Evolutionary conservation across 1,140 invertebrate genomes (phyloP).

Genomic region (Drosophila obscura): DNA sequence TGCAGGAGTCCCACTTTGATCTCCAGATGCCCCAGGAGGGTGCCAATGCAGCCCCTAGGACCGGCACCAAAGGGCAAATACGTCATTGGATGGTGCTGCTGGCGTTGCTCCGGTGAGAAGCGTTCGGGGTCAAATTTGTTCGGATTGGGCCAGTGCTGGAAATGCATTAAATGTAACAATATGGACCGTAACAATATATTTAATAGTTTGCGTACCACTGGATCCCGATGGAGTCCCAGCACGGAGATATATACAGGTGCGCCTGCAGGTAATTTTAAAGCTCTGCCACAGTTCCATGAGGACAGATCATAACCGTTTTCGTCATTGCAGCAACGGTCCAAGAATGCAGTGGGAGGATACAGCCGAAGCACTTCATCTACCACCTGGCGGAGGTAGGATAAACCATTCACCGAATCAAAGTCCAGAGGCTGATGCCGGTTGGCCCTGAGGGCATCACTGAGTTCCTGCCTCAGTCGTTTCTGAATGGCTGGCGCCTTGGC

Average conservation of each 20-base stretch:
- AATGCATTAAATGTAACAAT: slow-evolving; percentile 82
- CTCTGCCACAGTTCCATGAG: slow-evolving; percentile 71
- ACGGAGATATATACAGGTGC: slow-evolving; percentile 75
- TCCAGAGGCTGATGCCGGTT: slow-evolving; percentile 63
- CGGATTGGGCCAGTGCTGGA: slow-evolving; percentile 82
- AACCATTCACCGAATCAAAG: slow-evolving; percentile 83
- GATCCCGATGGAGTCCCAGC: slow-evolving; percentile 70
- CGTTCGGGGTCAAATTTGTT: slow-evolving; percentile 85
- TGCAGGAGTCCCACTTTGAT: slow-evolving; percentile 87
- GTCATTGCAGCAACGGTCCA: slow-evolving; percentile 84
- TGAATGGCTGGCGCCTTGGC: slow-evolving; percentile 83
- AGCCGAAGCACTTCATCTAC: slow-evolving; percentile 85
- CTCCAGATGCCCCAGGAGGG: slow-evolving; percentile 87
- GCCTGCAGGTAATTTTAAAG: slow-evolving; percentile 44
- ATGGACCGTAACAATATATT: no score
- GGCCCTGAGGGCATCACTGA: slow-evolving; percentile 66
- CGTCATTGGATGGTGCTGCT: slow-evolving; percentile 71
- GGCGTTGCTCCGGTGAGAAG: slow-evolving; percentile 83
- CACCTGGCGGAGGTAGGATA: slow-evolving; percentile 84
- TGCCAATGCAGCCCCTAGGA: slow-evolving; percentile 85
- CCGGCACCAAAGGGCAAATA: slow-evolving; percentile 84
- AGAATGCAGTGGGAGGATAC: slow-evolving; percentile 86
- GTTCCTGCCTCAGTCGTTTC: slow-evolving; percentile 81
- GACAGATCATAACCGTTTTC: slow-evolving; percentile 70
- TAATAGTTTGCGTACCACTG: slow-evolving; percentile 37